These are phyloP conservation scores for Percina caprodes DNA, from an alignment of 2,113 vertebrate genomes.

Conservation along the genomic window DNA sequence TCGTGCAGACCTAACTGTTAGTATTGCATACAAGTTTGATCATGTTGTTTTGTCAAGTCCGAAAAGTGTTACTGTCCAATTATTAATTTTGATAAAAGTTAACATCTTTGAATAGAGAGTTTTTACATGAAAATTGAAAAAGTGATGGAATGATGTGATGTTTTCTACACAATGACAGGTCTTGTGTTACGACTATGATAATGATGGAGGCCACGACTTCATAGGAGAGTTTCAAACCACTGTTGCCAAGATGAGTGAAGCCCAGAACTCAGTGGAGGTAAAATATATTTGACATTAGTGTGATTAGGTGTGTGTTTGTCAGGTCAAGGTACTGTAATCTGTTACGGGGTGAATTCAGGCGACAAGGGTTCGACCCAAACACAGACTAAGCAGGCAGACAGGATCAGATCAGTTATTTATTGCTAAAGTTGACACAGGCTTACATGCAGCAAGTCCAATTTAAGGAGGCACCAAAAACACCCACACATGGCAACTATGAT, in stretches of 20 bases:
- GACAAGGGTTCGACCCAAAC: not conserved
- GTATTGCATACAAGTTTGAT: not conserved
- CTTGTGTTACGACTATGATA: constrained; percentile 96
- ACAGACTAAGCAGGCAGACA: not conserved
- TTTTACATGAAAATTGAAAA: not conserved
- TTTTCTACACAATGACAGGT: constrained; percentile 81
- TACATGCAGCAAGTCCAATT: not conserved
- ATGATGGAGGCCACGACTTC: constrained; percentile 97
- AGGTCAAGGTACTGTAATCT: not conserved
- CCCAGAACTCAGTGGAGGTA: constrained; percentile 90
- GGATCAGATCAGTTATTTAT: too few species aligned
- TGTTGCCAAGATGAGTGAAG: constrained; percentile 90
- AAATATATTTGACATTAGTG: constrained; percentile 12
- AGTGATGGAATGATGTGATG: not conserved
- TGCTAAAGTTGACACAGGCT: not conserved
- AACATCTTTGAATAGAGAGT: not conserved
- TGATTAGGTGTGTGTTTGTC: not conserved
- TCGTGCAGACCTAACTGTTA: not conserved
- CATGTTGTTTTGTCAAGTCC: not conserved
- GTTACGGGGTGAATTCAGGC: not conserved
- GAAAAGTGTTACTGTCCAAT: not conserved
- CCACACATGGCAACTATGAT: too few species aligned
- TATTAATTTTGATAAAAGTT: not conserved
- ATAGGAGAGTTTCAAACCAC: constrained; percentile 96
- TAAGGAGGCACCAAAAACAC: not conserved